Base-by-base conservation (phyloP, 1,140 invertebrate genomes). In the Macrotrachela quadricornifera region DNA sequence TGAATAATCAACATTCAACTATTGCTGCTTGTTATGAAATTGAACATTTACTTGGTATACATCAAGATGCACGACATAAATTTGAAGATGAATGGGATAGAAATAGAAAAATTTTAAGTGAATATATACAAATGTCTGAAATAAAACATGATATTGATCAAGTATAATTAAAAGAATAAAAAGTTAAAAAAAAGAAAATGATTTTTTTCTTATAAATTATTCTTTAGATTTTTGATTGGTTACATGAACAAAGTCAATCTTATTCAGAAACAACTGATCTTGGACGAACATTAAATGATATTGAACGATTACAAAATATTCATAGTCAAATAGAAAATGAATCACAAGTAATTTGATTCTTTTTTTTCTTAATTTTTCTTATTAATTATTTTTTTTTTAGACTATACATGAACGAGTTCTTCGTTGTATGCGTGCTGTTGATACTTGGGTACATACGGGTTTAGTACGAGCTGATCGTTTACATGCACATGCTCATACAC, bases 341-440 rank as follows among this genome's bases (percentile, higher is more conserved):
- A 77, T 79, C 64, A 61, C 62, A 58, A 12, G 40, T 46, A 38
- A 12, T 6, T 39, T 6, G 13, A 41, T 12, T 51, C 11, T 14
- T 15, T 50, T 50, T 46, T 12, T 8, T n/a, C 6, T 15, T 41
- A 14, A 40, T 8, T n/a, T 13, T 56, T 10, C 30, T 30, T n/a
- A 14, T 16, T 12, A 17, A 39, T 47, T 51, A 55, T 45, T 50
- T 57, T 50, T 16, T 48, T 59, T 60, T 21, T 58, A 79, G 73
- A 75, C 80, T 40, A 71, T 82, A 39, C 80, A 83, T 65, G 82
- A 84, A 58, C 75, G 74, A 59, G 78, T 79, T 6, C 66, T 85
- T 21, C 80, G 78, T 64, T 78, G 84, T 57, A 78, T 82, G 2
- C 77, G 79, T 62, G 80, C 79, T 30, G 83, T 81, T 14, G 81